Percentiles rank a stretch among this genome's conserved stretches.
These are phyloP conservation scores for Linnaemya tessellans DNA, from an alignment of 2,888 invertebrate species.

Conservation along the genomic window DNA sequence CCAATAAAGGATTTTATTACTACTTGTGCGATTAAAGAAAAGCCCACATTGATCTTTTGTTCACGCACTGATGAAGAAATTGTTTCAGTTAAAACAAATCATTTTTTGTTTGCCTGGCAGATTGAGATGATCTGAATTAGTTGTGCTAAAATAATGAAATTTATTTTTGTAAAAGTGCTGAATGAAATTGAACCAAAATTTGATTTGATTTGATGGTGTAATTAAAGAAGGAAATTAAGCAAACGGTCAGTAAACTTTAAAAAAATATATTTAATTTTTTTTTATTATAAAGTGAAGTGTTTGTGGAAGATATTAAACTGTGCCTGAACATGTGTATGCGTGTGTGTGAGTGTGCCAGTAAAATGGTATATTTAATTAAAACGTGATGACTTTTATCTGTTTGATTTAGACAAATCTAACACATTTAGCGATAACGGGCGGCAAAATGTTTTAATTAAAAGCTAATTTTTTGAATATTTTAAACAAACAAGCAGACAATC, in stretches of 20 bases:
- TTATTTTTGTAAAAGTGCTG: neutral
- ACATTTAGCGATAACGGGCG: constrained; percentile 46
- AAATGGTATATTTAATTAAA: constrained; percentile 25
- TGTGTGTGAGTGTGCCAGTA: neutral
- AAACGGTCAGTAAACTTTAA: constrained; percentile 25
- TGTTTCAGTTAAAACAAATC: constrained; percentile 1
- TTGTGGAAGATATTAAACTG: neutral
- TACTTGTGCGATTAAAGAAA: constrained; percentile 25
- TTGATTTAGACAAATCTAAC: constrained; percentile 29
- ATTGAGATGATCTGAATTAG: neutral
- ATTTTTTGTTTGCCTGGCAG: neutral
- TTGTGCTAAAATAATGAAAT: constrained; percentile 3
- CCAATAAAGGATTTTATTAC: constrained; percentile 57
- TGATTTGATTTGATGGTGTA: constrained; percentile 9
- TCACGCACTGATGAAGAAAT: neutral
- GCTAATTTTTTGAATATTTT: constrained; percentile 30
- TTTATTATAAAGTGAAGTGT: neutral
- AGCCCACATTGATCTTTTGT: constrained; percentile 40
- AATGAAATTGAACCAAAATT: neutral
- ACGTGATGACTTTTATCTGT: constrained; percentile 34
- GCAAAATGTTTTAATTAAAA: constrained; percentile 60
- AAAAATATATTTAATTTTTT: neutral
- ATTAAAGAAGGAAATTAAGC: neutral
- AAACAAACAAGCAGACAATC: constrained; percentile 2
- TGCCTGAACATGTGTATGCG: no score